These are phyloP conservation scores for Hoplostethus mediterraneus DNA, from an alignment of 2,797 vertebrate species.

Conservation along the genomic window DNA sequence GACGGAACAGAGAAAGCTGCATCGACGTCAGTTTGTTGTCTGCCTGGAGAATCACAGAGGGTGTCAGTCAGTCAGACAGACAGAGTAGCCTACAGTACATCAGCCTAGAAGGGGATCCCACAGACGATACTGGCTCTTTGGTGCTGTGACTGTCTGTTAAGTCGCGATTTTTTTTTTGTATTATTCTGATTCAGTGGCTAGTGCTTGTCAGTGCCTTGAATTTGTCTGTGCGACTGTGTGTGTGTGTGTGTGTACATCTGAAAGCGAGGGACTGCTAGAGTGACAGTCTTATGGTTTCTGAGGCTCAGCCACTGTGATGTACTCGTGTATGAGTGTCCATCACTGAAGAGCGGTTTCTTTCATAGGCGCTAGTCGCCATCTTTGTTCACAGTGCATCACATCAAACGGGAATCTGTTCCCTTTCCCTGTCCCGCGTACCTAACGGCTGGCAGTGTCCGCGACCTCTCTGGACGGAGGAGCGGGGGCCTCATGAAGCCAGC, in stretches of 20 bases:
- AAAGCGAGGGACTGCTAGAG: conserved; percentile 64
- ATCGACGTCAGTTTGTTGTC: conserved; percentile 77
- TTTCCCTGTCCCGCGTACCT: too few relatives aligned
- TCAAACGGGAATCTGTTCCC: conserved; percentile 31
- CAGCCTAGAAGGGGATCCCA: conserved; percentile 65
- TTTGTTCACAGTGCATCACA: conserved; percentile 35
- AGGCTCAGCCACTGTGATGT: conserved; percentile 71
- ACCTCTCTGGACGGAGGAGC: conserved; percentile 8
- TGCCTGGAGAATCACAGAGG: conserved; percentile 78
- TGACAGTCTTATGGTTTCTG: conserved; percentile 75
- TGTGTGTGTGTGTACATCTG: conserved; percentile 52
- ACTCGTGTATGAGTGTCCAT: conserved; percentile 65
- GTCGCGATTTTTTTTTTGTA: conserved; percentile 61
- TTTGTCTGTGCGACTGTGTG: conserved; percentile 70
- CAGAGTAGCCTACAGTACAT: conserved; percentile 78
- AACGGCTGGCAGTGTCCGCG: conserved; percentile 7
- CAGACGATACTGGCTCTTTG: conserved; percentile 72
- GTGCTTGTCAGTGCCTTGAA: conserved; percentile 73
- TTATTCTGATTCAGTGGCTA: conserved; percentile 82
- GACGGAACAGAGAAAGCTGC: conserved; percentile 70
- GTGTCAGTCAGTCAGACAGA: conserved; percentile 79
- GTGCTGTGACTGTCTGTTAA: conserved; percentile 65
- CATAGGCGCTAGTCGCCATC: conserved; percentile 47
- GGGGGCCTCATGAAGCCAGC: conserved; percentile 49
- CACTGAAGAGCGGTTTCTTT: conserved; percentile 57